These are phyloP conservation scores for Falcaria lacertinaria DNA, from an alignment of 2,888 invertebrate genomes.

Conservation along the genomic window DNA sequence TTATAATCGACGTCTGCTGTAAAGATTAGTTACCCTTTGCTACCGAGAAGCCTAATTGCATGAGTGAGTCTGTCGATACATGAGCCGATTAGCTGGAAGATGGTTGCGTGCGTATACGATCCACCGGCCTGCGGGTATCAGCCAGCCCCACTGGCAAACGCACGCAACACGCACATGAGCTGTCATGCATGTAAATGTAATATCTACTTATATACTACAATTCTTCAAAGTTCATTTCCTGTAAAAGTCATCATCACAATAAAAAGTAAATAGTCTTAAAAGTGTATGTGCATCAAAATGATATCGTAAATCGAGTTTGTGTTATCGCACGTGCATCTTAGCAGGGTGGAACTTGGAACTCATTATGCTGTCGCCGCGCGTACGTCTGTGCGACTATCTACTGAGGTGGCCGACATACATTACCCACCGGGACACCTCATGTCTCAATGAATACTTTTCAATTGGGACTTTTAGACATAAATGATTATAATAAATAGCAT, in stretches of 20 bases:
- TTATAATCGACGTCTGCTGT: constrained; percentile 10
- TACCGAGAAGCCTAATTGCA: constrained; percentile 67
- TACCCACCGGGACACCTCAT: constrained; percentile 37
- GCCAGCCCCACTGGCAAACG: constrained; percentile 21
- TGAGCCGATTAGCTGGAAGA: constrained; percentile 65
- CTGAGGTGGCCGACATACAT: constrained; percentile 55
- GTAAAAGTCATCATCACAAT: no score
- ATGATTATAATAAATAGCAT: neutral
- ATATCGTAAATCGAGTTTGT: constrained; percentile 38
- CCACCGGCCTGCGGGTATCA: constrained; percentile 39
- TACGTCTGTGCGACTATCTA: constrained; percentile 42
- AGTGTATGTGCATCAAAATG: constrained; percentile 16
- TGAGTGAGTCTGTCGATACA: constrained; percentile 55
- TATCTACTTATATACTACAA: no score
- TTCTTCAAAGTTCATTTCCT: no score
- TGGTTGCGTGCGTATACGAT: constrained; percentile 60
- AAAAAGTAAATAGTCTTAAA: no score
- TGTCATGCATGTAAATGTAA: constrained; percentile 34
- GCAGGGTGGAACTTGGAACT: constrained; percentile 33
- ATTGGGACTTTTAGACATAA: constrained; percentile 8
- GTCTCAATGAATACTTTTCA: constrained; percentile 17
- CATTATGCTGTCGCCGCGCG: constrained; percentile 58
- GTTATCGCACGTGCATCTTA: constrained; percentile 68
- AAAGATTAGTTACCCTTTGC: constrained; percentile 40
- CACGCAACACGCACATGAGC: constrained; percentile 56